Percentiles rank a stretch among this genome's conserved stretches.
Evolutionary conservation across 2,888 invertebrate genomes (phyloP).

Genomic region (Phoenoteleia sp.): DNA sequence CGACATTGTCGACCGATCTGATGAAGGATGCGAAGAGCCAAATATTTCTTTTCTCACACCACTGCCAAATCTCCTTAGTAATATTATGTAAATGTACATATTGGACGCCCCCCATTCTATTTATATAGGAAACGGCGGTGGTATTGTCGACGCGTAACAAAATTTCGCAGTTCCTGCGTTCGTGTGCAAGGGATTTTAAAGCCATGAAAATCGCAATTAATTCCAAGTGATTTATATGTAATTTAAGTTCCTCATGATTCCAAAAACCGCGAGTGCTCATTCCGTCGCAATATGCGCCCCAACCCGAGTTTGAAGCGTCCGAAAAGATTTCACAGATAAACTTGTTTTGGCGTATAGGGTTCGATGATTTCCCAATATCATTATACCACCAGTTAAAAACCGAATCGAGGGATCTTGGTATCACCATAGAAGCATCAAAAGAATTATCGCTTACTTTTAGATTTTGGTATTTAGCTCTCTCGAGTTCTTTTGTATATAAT

Average conservation of each 20-base stretch:
- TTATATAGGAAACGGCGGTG: conserved; percentile 70
- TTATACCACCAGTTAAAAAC: conserved; percentile 6
- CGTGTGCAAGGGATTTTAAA: conserved; percentile 65
- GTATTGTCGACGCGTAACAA: conserved; percentile 68
- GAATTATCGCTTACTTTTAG: background rate
- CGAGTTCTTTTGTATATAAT: conserved; percentile 43
- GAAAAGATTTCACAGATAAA: conserved; percentile 1
- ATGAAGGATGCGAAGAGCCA: conserved; percentile 39
- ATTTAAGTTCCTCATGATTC: background rate
- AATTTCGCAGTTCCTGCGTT: conserved; percentile 57
- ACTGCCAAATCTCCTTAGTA: conserved; percentile 44
- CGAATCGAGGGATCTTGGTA: background rate
- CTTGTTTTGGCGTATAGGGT: background rate
- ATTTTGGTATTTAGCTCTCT: conserved; percentile 22
- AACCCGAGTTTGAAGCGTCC: background rate
- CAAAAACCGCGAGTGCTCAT: background rate
- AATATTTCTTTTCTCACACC: conserved; percentile 58
- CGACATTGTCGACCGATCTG: conserved; percentile 49
- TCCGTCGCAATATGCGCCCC: background rate
- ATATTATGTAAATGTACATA: conserved; percentile 48
- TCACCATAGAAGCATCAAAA: background rate
- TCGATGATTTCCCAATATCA: background rate
- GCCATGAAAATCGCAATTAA: conserved; percentile 39
- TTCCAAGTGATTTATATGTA: background rate
- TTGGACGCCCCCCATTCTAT: conserved; percentile 70